phyloP scores from a whole-genome alignment of 2,113 vertebrate species.

The Ondatra zibethicus region DNA sequence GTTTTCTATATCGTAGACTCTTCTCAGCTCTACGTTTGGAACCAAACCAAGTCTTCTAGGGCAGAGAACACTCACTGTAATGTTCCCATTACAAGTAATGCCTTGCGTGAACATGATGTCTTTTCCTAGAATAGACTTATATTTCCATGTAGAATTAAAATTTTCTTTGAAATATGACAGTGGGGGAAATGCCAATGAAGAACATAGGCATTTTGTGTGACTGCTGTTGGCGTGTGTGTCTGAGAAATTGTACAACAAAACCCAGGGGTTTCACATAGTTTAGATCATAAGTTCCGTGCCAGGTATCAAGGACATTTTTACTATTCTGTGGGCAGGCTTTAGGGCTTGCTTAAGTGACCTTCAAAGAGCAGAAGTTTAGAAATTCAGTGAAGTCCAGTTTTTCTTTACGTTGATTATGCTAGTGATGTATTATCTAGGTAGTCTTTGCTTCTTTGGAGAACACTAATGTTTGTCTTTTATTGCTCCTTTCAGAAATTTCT shows the following conservation, averaged over 20 bases:
- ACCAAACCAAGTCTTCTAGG: neutral
- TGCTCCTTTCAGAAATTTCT: neutral
- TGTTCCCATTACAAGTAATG: neutral
- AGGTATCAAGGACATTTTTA: neutral
- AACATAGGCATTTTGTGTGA: neutral
- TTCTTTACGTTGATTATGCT: neutral
- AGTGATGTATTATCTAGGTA: neutral
- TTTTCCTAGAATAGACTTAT: neutral
- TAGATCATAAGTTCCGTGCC: neutral
- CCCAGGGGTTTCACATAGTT: neutral
- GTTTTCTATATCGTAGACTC: neutral
- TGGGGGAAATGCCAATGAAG: neutral
- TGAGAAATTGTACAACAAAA: neutral
- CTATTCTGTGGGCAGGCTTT: neutral
- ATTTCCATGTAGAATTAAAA: neutral
- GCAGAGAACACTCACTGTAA: neutral
- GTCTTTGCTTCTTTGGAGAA: neutral
- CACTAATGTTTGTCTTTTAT: neutral
- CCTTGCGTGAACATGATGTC: neutral
- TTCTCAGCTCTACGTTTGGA: neutral
- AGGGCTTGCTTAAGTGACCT: neutral
- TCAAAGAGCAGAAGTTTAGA: neutral
- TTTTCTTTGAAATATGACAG: neutral
- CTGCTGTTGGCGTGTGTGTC: neutral
- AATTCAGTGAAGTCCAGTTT: neutral